Evolutionary conservation across 2,113 vertebrate genomes (phyloP).

Genomic region (Leucoraja erinaceus): DNA sequence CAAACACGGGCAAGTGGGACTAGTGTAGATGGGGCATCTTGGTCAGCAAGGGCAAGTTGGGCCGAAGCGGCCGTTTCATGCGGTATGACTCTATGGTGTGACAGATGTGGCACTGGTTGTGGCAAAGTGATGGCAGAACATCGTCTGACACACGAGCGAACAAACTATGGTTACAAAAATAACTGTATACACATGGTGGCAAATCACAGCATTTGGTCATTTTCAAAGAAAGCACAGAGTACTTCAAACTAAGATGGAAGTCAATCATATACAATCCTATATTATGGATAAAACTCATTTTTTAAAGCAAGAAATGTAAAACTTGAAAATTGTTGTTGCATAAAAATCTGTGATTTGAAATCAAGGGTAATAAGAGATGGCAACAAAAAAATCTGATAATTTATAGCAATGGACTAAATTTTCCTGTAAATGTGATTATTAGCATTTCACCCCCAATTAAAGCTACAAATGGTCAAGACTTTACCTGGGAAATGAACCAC

Average conservation of each 20-base stretch:
- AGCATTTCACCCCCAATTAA: not conserved
- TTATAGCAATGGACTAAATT: not conserved
- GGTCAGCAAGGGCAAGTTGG: too few species aligned
- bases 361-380: not conserved
- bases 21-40: too few species aligned
- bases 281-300: not conserved
- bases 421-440: not conserved
- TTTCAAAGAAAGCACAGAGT: not conserved
- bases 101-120: too few species aligned
- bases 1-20: too few species aligned
- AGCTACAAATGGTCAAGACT: not conserved
- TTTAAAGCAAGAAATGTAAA: not conserved
- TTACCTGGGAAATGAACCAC: not conserved
- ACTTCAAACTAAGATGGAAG: not conserved
- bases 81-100: too few species aligned
- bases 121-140: too few species aligned
- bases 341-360: not conserved
- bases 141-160: too few species aligned
- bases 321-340: not conserved
- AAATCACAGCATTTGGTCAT: not conserved
- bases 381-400: not conserved
- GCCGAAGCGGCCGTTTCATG: too few species aligned
- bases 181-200: not conserved
- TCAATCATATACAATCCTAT: not conserved
- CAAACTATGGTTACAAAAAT: too few species aligned